Evolutionary conservation across 2,888 invertebrate genomes (phyloP), one percentile per base, ranked within the genome.

Genomic region (Lithophane ornitopus): DNA sequence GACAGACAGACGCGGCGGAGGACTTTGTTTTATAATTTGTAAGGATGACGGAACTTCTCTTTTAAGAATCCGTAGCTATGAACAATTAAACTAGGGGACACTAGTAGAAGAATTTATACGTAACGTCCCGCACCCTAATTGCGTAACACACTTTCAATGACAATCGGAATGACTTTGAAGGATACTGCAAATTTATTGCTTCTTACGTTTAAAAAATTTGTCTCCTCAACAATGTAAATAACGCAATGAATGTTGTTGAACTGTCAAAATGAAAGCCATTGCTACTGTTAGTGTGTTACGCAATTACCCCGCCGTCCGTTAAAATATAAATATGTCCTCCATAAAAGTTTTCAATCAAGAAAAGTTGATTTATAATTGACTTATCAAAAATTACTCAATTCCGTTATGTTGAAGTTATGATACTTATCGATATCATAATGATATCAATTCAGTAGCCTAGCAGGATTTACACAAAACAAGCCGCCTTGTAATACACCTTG

Each of bases 371-470:
- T 49, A 9, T 14, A 39, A 68, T 69, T 76, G 19, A 78, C 22
- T 8, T 26, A 46, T n/a, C 14, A n/a, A 66, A 54, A 46, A 77
- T n/a, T 12, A 70, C 19, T 76, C 22, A 54, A 34, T 11, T 8
- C 61, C 22, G 8, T 80, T 28, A 54, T 6, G 2, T 41, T 9
- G 12, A 28, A 54, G 46, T 39, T 49, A 28, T 54, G n/a, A 76
- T 41, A 34, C 3, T 44, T 44, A 56, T 59, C 22, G 19, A 56
- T 61, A 68, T 46, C n/a, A 44, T 58, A 82, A 66, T 28, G 19
- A 56, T 52, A 78, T 82, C 46, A 71, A 76, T 73, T 54, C 69
- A 73, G 76, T 72, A 81, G 78, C 59, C 54, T 14, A 59, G 39
- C 11, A 74, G 46, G 58, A 67, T 72, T 58, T 34, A 81, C 58